Evolutionary conservation across 2,113 vertebrate genomes (phyloP).

Genomic region (Microtus oregoni): DNA sequence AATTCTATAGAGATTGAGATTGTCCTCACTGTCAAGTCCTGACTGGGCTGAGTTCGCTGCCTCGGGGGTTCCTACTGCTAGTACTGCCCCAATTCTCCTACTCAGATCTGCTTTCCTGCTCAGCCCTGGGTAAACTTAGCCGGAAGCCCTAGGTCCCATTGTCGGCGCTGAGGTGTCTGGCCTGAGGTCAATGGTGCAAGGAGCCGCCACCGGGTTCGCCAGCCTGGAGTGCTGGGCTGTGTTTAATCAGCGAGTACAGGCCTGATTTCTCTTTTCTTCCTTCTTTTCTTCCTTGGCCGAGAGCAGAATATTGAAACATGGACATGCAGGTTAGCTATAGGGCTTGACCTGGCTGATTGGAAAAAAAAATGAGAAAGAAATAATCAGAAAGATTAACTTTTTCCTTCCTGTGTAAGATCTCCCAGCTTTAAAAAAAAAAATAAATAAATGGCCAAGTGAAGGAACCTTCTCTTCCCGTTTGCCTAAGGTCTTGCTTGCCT

Average conservation of each 20-base stretch:
- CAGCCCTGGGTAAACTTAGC: conserved; percentile 54
- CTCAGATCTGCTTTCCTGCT: conserved; percentile 63
- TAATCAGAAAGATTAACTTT: conserved; percentile 59
- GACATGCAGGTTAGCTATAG: conserved; percentile 66
- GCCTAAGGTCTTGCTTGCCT: conserved; percentile 81
- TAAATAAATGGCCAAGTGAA: conserved; percentile 79
- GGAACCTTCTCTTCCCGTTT: conserved; percentile 81
- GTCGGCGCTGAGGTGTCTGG: conserved; percentile 78
- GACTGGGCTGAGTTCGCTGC: conserved; percentile 48
- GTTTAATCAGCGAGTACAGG: conserved; percentile 73
- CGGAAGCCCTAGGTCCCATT: conserved; percentile 72
- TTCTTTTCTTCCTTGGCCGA: conserved; percentile 71
- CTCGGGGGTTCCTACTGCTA: conserved; percentile 40
- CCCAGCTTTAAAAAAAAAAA: conserved; percentile 79
- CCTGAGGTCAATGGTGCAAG: conserved; percentile 81
- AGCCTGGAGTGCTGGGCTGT: conserved; percentile 68
- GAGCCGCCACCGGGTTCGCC: conserved; percentile 23
- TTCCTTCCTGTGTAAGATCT: conserved; percentile 70
- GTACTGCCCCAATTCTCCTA: conserved; percentile 52
- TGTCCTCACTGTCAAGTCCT: conserved; percentile 64
- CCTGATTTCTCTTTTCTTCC: conserved; percentile 63
- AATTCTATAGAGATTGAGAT: conserved; percentile 57
- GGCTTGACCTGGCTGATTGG: conserved; percentile 65
- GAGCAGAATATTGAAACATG: conserved; percentile 55
- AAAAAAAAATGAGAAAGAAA: conserved; percentile 48